Conservation (phyloP, 1,140 invertebrate genomes). For the Drosophila yakuba region DNA sequence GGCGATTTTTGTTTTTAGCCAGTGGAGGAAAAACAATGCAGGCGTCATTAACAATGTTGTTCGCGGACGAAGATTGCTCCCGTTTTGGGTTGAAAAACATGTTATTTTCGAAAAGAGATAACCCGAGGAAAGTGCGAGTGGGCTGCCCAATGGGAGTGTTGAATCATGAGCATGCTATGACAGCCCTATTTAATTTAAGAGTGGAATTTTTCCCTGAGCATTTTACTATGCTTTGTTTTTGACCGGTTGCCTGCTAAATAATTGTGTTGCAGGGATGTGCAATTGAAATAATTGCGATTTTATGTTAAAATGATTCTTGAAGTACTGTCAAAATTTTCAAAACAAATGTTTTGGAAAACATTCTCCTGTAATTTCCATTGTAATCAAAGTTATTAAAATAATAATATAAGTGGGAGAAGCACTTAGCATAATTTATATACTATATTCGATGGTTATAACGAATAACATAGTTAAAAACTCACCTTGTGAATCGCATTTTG, state of each 20-base stretch:
- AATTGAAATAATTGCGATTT: too few relatives aligned
- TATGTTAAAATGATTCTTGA: too few relatives aligned
- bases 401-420: too few relatives aligned
- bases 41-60: constrained; percentile 63
- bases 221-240: neutral
- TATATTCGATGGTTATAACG: neutral
- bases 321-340: too few relatives aligned
- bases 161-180: constrained; percentile 31
- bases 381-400: too few relatives aligned
- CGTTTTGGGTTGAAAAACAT: constrained; percentile 72
- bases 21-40: constrained; percentile 44
- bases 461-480: constrained; percentile 13
- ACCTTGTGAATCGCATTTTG: constrained; percentile 73
- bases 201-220: neutral
- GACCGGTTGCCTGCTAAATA: too few relatives aligned
- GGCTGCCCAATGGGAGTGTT: constrained; percentile 7
- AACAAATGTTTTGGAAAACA: too few relatives aligned
- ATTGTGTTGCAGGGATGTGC: too few relatives aligned
- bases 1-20: constrained; percentile 32
- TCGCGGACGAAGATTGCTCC: constrained; percentile 30
- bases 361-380: too few relatives aligned
- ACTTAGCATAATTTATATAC: too few relatives aligned
- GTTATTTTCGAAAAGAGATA: constrained; percentile 70
- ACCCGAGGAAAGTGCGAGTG: constrained; percentile 65
- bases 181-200: neutral